These are phyloP conservation scores for Iguana delicatissima DNA, from an alignment of 2,797 vertebrate genomes.

Conservation along the genomic window DNA sequence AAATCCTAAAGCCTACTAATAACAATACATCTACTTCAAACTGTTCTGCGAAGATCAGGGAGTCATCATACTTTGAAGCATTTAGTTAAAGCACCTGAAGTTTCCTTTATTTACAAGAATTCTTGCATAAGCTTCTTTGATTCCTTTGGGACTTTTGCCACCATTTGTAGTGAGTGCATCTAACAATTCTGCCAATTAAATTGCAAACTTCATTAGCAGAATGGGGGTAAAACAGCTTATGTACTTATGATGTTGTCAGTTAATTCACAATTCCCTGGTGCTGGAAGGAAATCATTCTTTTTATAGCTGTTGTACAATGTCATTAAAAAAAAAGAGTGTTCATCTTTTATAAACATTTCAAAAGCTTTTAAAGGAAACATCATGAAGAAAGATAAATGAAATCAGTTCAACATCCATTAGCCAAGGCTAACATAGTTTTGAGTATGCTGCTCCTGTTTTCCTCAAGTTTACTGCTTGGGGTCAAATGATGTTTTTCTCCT, in stretches of 20 bases:
- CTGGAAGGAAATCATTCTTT: constrained; percentile 36
- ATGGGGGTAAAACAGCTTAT: constrained; percentile 59
- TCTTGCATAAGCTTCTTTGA: constrained; percentile 70
- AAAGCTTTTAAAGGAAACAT: constrained; percentile 34
- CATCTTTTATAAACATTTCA: constrained; percentile 61
- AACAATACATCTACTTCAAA: constrained; percentile 38
- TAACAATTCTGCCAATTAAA: constrained; percentile 76
- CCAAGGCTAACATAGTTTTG: constrained; percentile 18
- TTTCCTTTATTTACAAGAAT: constrained; percentile 67
- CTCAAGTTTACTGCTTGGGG: neutral
- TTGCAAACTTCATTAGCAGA: constrained; percentile 74
- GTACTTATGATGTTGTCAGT: constrained; percentile 70
- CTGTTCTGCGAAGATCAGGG: constrained; percentile 52
- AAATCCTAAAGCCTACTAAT: constrained; percentile 39
- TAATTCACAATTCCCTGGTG: constrained; percentile 69
- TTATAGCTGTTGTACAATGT: constrained; percentile 45
- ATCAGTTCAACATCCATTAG: constrained; percentile 41
- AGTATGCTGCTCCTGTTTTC: neutral
- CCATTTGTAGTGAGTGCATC: constrained; percentile 64
- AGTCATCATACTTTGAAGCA: constrained; percentile 32
- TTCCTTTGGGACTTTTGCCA: constrained; percentile 72
- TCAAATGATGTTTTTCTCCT: neutral
- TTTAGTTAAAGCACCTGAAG: constrained; percentile 67
- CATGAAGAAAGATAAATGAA: constrained; percentile 46
- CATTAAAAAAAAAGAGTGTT: constrained; percentile 63